A percentile compares a stretch with the other conserved stretches of the same genome.
Evolutionary conservation across 2,113 vertebrate species (phyloP).

Genomic region (Cololabis saira): DNA sequence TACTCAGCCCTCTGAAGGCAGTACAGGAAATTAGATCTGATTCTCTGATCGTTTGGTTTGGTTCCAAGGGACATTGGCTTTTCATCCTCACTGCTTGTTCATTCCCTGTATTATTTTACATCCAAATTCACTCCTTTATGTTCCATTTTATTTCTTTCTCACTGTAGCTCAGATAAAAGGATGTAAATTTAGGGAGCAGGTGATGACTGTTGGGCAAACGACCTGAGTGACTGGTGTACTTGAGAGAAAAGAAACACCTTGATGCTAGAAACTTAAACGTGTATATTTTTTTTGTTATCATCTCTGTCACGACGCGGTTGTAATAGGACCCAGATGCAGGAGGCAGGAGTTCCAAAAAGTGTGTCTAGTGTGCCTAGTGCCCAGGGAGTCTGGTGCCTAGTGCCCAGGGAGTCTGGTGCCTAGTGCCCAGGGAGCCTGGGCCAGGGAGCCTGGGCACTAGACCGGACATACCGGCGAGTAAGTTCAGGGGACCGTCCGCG

Average conservation of each 20-base stretch:
- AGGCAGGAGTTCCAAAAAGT: no score
- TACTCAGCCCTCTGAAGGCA: slow-evolving; percentile 27
- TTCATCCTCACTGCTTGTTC: slow-evolving; percentile 24
- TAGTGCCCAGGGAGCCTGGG: no score
- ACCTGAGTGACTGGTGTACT: slow-evolving; percentile 23
- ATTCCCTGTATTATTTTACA: slow-evolving; percentile 35
- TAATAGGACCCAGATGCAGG: no score
- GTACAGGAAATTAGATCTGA: slow-evolving; percentile 43
- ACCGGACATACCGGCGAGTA: no score
- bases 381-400: no score
- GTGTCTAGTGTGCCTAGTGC: no score
- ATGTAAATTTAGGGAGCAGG: slow-evolving; percentile 41
- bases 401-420: no score
- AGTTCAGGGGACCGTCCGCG: no score
- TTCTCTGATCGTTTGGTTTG: slow-evolving; percentile 35
- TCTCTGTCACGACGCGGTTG: no score
- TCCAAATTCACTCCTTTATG: slow-evolving; percentile 6
- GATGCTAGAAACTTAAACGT: slow-evolving; percentile 7
- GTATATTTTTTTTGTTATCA: not conserved
- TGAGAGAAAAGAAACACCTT: slow-evolving; percentile 26
- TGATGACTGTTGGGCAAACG: slow-evolving; percentile 46
- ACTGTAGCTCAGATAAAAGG: slow-evolving; percentile 24
- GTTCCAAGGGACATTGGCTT: slow-evolving; percentile 21
- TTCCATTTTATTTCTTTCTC: slow-evolving; percentile 22
- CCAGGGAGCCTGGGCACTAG: no score